Evolutionary conservation across 2,797 vertebrate genomes (phyloP), one percentile per base, ranked within the genome.

Genomic region (Enteromius anoplus): DNA sequence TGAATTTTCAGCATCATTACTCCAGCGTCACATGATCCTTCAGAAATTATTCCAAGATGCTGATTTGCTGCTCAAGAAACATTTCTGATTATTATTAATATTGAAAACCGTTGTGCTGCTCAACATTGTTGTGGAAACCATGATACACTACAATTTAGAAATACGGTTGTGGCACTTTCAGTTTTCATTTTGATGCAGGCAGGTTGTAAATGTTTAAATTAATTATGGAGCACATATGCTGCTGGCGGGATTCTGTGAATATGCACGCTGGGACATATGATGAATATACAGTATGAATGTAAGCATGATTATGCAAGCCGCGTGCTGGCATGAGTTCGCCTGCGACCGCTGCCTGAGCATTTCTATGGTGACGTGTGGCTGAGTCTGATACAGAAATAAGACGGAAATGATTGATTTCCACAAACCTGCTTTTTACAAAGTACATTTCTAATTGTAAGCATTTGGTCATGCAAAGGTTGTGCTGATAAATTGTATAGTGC

Each of bases 271-370:
- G 3, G 10, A 62, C 69, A 34, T 7, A 64, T 51, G 29, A 70
- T 81, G 55, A 73, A 73, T 81, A 64, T 64, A 81, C 80, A 73
- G 26, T 51, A 49, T 60, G 51, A 45, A 32, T 80, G 66, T 45
- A 49, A 55, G 64, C 26, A 15, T 78, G 26, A 29, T 14, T 65
- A 68, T 62, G 69, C 55, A 26, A 26, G 58, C 23, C 4, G 11
- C 1, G 11, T 60, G 58, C 2, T 60, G 58, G 23, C 58, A 42
- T 29, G 58, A 10, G 23, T 42, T 9, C 45, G 78, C 40, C 4
- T 70, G 55, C 14, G 78, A 53, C 49, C 2, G 15, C 37, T 58
- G 68, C 23, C 9, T 21, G 9, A 17, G 26, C 17, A 69, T 81
- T 81, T 81, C 69, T 73, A 81, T 81, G 58, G 69, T 37, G 58